Percentiles rank a stretch among this genome's conserved stretches.
Conservation (phyloP, 2,888 invertebrate species). For the Melipona beecheii region DNA sequence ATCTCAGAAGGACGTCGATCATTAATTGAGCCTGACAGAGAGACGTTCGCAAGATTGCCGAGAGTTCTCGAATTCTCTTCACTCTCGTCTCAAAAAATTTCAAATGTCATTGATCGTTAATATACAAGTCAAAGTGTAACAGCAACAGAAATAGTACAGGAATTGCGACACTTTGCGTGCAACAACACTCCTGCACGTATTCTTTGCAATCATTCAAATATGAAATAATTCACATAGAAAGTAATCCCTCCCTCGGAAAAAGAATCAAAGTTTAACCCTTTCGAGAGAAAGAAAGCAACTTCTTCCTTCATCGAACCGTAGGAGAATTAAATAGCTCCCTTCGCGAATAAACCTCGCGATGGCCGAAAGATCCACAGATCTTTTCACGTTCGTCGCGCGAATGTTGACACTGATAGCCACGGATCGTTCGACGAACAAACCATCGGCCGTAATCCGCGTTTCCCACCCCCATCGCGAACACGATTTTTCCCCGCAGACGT, state of each 20-base stretch:
- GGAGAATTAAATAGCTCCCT: not conserved
- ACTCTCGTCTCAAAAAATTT: not conserved
- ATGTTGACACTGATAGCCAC: no score
- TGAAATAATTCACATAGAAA: no score
- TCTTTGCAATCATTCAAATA: no score
- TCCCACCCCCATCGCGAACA: not conserved
- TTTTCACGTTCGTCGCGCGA: not conserved
- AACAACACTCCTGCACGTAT: no score
- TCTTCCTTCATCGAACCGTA: not conserved
- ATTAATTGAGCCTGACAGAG: no score
- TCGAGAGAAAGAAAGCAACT: no score
- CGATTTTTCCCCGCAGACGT: not conserved
- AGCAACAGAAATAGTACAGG: no score
- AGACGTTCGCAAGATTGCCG: no score
- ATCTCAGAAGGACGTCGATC: no score
- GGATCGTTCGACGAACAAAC: not conserved
- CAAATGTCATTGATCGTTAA: not conserved
- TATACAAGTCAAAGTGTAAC: no score
- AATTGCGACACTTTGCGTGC: no score
- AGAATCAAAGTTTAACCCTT: not conserved
- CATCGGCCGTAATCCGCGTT: not conserved
- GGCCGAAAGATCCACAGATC: not conserved
- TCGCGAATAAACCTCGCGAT: not conserved
- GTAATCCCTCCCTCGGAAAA: not conserved
- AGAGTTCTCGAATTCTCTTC: not conserved